Evolutionary conservation across 1,140 invertebrate species (phyloP).

Genomic region (Bombus waltoni): DNA sequence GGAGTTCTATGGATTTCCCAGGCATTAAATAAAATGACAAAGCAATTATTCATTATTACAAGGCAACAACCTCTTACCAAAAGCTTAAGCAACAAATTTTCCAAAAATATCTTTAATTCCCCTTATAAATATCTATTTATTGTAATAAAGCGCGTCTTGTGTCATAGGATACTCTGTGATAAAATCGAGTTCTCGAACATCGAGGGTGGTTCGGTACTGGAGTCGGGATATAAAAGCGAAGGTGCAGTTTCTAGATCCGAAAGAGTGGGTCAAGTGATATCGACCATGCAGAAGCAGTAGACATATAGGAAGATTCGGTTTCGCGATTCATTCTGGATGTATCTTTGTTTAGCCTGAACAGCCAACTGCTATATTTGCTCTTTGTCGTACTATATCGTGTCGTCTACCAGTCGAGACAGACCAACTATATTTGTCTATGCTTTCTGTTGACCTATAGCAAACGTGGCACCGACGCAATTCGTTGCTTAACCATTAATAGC

Average conservation of each 20-base stretch:
- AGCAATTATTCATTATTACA: not conserved
- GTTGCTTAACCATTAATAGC: slow-evolving; percentile 49
- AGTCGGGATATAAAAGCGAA: slow-evolving; percentile 26
- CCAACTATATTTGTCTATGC: slow-evolving; percentile 17
- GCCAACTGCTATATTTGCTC: slow-evolving; percentile 32
- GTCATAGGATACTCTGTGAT: not conserved
- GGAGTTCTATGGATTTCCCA: too few relatives aligned
- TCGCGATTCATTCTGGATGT: not conserved
- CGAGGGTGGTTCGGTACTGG: not conserved
- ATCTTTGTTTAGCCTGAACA: slow-evolving; percentile 19
- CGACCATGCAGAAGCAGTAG: slow-evolving; percentile 54
- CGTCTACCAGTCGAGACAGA: not conserved
- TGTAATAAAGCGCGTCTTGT: not conserved
- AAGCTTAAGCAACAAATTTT: not conserved
- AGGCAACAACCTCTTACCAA: not conserved
- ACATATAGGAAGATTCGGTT: slow-evolving; percentile 25
- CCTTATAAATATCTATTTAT: not conserved
- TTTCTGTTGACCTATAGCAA: slow-evolving; percentile 38
- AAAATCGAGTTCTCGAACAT: slow-evolving; percentile 19
- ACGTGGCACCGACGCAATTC: not conserved
- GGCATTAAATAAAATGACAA: not conserved
- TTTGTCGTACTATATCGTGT: not conserved
- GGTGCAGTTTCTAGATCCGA: slow-evolving; percentile 53
- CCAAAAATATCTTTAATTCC: not conserved
- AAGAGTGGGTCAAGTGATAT: slow-evolving; percentile 75